Evolutionary conservation across 2,888 invertebrate species (phyloP).

Genomic region (Xylophagus ater): DNA sequence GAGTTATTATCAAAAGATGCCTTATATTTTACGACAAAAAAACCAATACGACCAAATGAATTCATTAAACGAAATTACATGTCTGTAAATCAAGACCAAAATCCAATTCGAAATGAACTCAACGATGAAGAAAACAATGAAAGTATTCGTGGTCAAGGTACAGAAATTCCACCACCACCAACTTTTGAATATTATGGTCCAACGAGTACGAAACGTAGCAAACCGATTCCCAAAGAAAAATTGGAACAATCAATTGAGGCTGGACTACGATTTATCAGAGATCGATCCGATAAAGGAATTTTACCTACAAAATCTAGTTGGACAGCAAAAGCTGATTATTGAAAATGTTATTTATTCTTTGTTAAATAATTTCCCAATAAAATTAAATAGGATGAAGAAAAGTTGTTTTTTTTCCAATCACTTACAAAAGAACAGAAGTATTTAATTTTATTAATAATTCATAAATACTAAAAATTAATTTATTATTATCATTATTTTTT

Average conservation of each 20-base stretch:
- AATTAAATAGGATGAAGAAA: no score
- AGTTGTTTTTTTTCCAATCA: no score
- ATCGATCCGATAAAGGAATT: constrained; percentile 42
- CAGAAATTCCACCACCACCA: constrained; percentile 54
- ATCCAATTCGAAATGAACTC: constrained; percentile 12
- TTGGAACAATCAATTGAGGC: constrained; percentile 45
- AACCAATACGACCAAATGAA: constrained; percentile 4
- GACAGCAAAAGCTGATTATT: constrained; percentile 36
- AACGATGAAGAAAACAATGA: constrained; percentile 13
- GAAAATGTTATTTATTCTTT: constrained; percentile 9
- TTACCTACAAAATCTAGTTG: constrained; percentile 31
- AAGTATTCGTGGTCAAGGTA: constrained; percentile 26
- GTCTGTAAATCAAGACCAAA: background rate
- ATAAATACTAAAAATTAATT: no score
- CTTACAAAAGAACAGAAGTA: no score
- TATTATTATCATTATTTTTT: no score
- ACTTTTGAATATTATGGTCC: constrained; percentile 52
- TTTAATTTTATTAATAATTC: no score
- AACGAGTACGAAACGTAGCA: constrained; percentile 18
- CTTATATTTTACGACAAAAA: constrained; percentile 31
- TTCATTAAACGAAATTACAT: constrained; percentile 13
- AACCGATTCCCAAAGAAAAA: constrained; percentile 24
- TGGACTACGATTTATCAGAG: constrained; percentile 43
- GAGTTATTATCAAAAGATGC: constrained; percentile 16
- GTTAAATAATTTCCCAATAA: background rate